Percentiles rank a stretch among this genome's conserved stretches.
phyloP scores from a whole-genome alignment of 2,888 invertebrate species.

The Epinotia bilunana region DNA sequence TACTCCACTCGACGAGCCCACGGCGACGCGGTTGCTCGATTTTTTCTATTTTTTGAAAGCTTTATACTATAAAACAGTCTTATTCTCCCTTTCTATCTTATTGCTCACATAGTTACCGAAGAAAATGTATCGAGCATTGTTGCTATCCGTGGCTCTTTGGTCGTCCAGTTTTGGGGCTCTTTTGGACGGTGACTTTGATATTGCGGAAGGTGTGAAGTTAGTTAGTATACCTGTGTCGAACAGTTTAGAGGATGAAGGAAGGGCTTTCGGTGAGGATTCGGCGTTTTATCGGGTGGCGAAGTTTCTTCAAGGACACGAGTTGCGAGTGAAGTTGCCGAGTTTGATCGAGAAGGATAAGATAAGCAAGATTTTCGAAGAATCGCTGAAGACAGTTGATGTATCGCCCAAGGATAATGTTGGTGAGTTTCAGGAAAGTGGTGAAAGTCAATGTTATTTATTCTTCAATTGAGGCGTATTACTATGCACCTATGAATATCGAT shows the following conservation, averaged over 20 bases:
- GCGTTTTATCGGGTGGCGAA: slow-evolving; percentile 85
- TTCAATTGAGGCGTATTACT: no score
- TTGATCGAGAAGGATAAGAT: slow-evolving; percentile 87
- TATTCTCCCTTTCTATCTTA: slow-evolving; percentile 72
- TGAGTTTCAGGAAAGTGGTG: slow-evolving; percentile 60
- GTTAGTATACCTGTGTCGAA: slow-evolving; percentile 82
- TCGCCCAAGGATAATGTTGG: slow-evolving; percentile 78
- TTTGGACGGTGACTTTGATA: slow-evolving; percentile 81
- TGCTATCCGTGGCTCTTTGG: slow-evolving; percentile 57
- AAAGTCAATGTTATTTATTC: background rate
- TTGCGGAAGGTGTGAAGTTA: slow-evolving; percentile 87
- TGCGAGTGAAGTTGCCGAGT: slow-evolving; percentile 88
- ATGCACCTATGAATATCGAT: no score
- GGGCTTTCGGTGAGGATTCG: slow-evolving; percentile 76
- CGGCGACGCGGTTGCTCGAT: slow-evolving; percentile 64
- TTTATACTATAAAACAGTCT: slow-evolving; percentile 72
- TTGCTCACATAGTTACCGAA: slow-evolving; percentile 64
- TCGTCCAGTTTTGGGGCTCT: slow-evolving; percentile 60
- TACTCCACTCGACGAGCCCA: slow-evolving; percentile 57
- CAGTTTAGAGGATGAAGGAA: slow-evolving; percentile 75
- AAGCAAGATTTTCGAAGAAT: slow-evolving; percentile 83
- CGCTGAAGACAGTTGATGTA: slow-evolving; percentile 79
- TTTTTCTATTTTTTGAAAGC: slow-evolving; percentile 78
- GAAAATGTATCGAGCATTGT: slow-evolving; percentile 72
- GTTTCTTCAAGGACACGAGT: slow-evolving; percentile 89